phyloP scores from a whole-genome alignment of 2,888 invertebrate species.

The Harpagoxenus sublaevis region DNA sequence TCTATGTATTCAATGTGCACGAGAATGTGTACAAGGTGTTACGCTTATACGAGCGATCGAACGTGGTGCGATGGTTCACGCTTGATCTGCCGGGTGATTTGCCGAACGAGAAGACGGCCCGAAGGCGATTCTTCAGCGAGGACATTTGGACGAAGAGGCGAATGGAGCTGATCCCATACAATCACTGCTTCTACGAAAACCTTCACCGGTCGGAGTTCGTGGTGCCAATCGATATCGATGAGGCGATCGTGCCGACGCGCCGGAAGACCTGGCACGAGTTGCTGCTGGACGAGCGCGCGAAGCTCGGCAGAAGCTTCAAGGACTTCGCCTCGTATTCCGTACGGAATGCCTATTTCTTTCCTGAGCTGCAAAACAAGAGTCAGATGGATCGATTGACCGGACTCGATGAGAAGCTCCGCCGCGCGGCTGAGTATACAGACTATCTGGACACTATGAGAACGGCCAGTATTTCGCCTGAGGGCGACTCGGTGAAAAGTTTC shows the following conservation, averaged over 20 bases:
- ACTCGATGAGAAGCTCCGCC: slow-evolving; percentile 7
- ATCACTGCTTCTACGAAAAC: slow-evolving; percentile 93
- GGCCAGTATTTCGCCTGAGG: slow-evolving; percentile 88
- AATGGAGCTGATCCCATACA: slow-evolving; percentile 92
- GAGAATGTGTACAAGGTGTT: slow-evolving; percentile 88
- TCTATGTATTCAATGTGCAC: slow-evolving; percentile 89
- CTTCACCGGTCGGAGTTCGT: slow-evolving; percentile 89
- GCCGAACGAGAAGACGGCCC: slow-evolving; percentile 85
- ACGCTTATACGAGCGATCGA: slow-evolving; percentile 87
- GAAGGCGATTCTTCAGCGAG: slow-evolving; percentile 85
- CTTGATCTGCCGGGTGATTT: slow-evolving; percentile 84
- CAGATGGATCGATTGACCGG: slow-evolving; percentile 4
- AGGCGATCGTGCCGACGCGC: slow-evolving; percentile 90
- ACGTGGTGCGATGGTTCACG: slow-evolving; percentile 82
- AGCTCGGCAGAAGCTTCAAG: slow-evolving; percentile 84
- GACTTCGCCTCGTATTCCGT: slow-evolving; percentile 89
- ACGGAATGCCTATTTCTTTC: slow-evolving; percentile 91
- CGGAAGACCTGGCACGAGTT: slow-evolving; percentile 88
- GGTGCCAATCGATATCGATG: slow-evolving; percentile 91
- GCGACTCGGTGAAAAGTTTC: slow-evolving; percentile 91
- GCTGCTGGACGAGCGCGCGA: slow-evolving; percentile 86
- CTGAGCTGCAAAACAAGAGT: slow-evolving; percentile 82
- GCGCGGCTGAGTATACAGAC: slow-evolving; percentile 74
- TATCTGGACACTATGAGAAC: slow-evolving; percentile 88
- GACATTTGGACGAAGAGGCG: slow-evolving; percentile 91